Conservation (phyloP, 2,888 invertebrate genomes). For the Microctonus aethiopoides region DNA sequence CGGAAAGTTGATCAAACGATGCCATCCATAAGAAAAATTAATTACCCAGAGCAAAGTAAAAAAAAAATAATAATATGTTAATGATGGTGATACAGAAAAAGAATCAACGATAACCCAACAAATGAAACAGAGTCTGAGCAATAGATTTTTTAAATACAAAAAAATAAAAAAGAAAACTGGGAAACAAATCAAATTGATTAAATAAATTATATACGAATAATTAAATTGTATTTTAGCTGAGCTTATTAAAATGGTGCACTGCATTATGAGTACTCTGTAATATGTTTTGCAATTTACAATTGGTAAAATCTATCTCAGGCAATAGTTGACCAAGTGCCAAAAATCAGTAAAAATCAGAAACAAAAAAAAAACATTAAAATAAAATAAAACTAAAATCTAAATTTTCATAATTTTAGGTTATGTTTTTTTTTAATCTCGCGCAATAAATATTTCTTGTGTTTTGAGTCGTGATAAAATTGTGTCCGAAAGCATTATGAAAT, state of each 20-base stretch:
- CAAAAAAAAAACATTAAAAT: background rate
- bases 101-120: background rate
- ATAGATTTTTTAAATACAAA: conserved; percentile 21
- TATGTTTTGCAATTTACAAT: background rate
- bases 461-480: conserved; percentile 13
- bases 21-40: conserved; percentile 17
- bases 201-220: background rate
- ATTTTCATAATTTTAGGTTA: background rate
- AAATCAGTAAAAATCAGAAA: conserved; percentile 32
- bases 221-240: background rate
- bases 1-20: conserved; percentile 16
- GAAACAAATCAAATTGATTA: background rate
- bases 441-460: background rate
- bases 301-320: background rate
- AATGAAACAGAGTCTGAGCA: background rate
- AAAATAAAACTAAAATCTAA: background rate
- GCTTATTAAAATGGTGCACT: background rate
- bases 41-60: background rate
- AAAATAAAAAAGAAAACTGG: background rate
- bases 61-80: background rate
- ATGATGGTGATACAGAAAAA: conserved; percentile 7
- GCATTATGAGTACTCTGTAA: background rate
- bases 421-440: too few species aligned
- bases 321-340: conserved; percentile 41
- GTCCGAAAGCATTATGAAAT: background rate